A percentile compares a stretch with the other conserved stretches of the same genome.
Evolutionary conservation across 2,113 vertebrate species (phyloP).

Genomic region (Lagopus leucura): DNA sequence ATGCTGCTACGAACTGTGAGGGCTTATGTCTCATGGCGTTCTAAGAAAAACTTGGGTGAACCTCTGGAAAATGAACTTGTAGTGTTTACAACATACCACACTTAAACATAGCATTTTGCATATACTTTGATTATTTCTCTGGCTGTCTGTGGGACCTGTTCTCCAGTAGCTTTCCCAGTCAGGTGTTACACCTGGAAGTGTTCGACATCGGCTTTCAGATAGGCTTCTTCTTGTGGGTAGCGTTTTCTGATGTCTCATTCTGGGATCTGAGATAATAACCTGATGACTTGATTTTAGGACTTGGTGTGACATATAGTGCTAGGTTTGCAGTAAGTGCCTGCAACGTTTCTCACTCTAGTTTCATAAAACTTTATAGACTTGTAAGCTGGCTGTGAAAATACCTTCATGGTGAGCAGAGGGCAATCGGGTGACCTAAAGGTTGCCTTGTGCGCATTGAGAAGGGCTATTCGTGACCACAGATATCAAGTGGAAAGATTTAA

Average conservation of each 20-base stretch:
- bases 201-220: not conserved
- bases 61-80: not conserved
- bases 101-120: fast-evolving
- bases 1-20: not conserved
- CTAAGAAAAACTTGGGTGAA: not conserved
- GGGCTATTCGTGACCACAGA: not conserved
- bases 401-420: not conserved
- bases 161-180: not conserved
- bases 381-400: not conserved
- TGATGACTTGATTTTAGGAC: not conserved
- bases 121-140: not conserved
- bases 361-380: not conserved
- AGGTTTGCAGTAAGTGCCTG: not conserved
- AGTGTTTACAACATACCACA: not conserved
- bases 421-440: not conserved
- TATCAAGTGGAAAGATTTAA: not conserved
- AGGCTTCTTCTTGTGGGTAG: not conserved
- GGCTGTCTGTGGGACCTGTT: not conserved
- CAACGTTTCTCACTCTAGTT: not conserved
- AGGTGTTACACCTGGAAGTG: not conserved
- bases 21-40: not conserved
- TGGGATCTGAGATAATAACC: not conserved
- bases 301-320: not conserved
- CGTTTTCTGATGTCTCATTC: not conserved
- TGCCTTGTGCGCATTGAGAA: not conserved